Evolutionary conservation across 2,888 invertebrate genomes (phyloP), one percentile per base, ranked within the genome.

Genomic region (Stenolophus ochropezus): DNA sequence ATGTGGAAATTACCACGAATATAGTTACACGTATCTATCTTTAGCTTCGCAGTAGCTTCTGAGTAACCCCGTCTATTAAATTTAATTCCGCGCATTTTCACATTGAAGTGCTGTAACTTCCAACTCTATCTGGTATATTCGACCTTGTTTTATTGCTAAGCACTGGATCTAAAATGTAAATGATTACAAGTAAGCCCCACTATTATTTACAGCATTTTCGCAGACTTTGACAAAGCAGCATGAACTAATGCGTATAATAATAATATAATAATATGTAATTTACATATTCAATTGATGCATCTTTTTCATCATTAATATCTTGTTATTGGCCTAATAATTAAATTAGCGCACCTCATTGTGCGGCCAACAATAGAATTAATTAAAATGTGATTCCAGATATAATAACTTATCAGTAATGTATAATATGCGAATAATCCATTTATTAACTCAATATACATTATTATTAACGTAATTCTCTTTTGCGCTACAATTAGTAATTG

Each of bases 201-300:
- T 61, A 69, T 69, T 69, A 69, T 69, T 69, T 69, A 69, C 65
- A 69, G 33, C 18, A 69, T 27, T 69, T 69, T 18, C 18, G 20
- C 8, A 14, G 65, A 69, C 65, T 69, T 69, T 33, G 61, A 33
- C 65, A 69, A 69, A 69, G 65, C 8, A 5, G 33, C 33, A n/a
- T n/a, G n/a, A n/a, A n/a, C n/a, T n/a, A n/a, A n/a, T n/a, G n/a
- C n/a, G n/a, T 58, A 8, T 61, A 25, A 14, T 61, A 61, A 61
- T 61, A 23, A 21, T 21, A 4, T 8, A n/a, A 4, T 25, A 25
- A 61, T 42, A 42, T 11, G 33, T 1, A 8, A 11, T 6, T 11
- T 11, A 11, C 11, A 42, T 11, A 8, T 42, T 42, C 11, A 42
- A 42, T 42, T 11, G 33, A n/a, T n/a, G n/a, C n/a, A n/a, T n/a